Percentiles rank a stretch among this genome's conserved stretches.
Evolutionary conservation across 1,140 invertebrate genomes (phyloP).

Genomic region (Palaemon carinicauda): DNA sequence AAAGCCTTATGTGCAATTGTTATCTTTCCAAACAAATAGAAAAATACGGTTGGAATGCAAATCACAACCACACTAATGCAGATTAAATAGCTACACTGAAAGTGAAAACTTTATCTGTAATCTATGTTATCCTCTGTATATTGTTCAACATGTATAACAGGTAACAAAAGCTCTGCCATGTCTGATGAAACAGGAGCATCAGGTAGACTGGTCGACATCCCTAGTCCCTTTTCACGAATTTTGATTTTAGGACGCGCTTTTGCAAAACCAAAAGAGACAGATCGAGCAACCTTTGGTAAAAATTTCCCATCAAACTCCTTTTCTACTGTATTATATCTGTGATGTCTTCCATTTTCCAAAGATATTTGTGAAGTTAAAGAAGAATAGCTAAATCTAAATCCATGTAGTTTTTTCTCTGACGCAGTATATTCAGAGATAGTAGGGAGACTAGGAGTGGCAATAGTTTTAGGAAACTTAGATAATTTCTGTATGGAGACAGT

Average conservation of each 20-base stretch:
- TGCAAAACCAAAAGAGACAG: neutral
- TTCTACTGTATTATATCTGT: neutral
- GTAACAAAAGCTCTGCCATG: conserved; percentile 1
- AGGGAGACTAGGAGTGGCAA: too few relatives aligned
- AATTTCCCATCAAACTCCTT: neutral
- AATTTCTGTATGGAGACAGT: too few relatives aligned
- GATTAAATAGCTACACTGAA: too few relatives aligned
- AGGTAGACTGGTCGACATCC: neutral
- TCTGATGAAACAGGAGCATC: neutral
- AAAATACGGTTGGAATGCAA: too few relatives aligned
- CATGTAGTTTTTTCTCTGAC: too few relatives aligned
- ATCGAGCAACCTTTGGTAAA: neutral
- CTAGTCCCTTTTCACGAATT: neutral
- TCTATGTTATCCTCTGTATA: neutral
- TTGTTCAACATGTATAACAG: conserved; percentile 16
- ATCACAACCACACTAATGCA: too few relatives aligned
- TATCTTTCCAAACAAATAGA: too few relatives aligned
- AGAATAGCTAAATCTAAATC: neutral
- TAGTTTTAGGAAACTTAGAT: too few relatives aligned
- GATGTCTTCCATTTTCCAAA: neutral
- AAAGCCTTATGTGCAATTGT: too few relatives aligned
- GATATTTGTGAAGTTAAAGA: neutral
- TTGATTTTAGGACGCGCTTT: neutral
- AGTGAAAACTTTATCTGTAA: conserved; percentile 3
- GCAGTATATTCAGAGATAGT: too few relatives aligned